Evolutionary conservation across 2,113 vertebrate genomes (phyloP).

Genomic region (Chrysochloris asiatica): DNA sequence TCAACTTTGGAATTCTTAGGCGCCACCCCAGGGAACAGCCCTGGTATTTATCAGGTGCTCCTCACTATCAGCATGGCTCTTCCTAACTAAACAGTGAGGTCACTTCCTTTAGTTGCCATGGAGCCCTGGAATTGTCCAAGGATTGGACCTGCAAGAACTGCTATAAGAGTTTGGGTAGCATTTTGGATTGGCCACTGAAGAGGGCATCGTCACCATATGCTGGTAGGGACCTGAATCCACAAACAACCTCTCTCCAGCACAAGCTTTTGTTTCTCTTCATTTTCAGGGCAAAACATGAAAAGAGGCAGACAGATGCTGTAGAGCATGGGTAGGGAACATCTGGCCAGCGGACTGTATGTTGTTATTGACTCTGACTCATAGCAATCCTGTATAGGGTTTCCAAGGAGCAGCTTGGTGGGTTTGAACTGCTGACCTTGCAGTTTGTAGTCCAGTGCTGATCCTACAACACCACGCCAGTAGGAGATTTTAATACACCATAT

Average conservation of each 20-base stretch:
- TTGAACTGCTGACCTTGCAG: no score
- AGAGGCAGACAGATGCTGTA: not conserved
- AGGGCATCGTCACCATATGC: not conserved
- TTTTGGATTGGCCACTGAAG: not conserved
- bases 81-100: conserved; percentile 32
- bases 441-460: no score
- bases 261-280: not conserved
- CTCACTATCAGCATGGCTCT: conserved; percentile 45
- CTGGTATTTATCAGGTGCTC: conserved; percentile 66
- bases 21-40: conserved; percentile 52
- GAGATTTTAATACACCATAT: no score
- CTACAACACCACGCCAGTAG: no score
- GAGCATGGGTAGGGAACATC: no score
- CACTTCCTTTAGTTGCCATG: not conserved
- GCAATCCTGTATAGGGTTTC: no score
- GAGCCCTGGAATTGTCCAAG: not conserved
- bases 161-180: not conserved
- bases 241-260: not conserved
- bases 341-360: no score
- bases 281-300: not conserved
- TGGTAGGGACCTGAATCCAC: not conserved
- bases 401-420: no score
- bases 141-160: not conserved
- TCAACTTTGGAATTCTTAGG: conserved; percentile 26
- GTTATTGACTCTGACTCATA: no score